phyloP scores from a whole-genome alignment of 2,797 vertebrate genomes.

The Silurus aristotelis region DNA sequence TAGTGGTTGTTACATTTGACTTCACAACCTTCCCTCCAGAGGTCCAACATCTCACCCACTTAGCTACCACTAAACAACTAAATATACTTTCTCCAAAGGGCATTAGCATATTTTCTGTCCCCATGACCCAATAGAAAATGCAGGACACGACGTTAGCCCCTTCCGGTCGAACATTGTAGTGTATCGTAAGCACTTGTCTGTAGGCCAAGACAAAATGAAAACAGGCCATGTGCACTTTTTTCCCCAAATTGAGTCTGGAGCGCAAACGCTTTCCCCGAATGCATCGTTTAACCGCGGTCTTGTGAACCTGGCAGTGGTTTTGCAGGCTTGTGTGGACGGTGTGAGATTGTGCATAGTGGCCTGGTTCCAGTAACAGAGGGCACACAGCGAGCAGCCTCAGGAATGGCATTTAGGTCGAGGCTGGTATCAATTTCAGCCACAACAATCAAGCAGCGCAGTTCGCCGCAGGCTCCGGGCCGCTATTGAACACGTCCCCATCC shows the following conservation, averaged over 20 bases:
- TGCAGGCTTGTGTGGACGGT: conserved; percentile 12
- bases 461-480: conserved; percentile 31
- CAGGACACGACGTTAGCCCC: too few relatives aligned
- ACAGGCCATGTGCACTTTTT: not conserved
- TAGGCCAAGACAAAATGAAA: not conserved
- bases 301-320: conserved; percentile 32
- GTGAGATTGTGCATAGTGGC: conserved; percentile 48
- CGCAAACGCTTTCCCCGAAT: not conserved
- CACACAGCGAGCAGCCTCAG: conserved; percentile 48
- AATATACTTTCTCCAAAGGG: too few relatives aligned
- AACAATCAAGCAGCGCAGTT: conserved; percentile 61
- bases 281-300: not conserved
- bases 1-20: too few relatives aligned
- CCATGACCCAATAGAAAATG: too few relatives aligned
- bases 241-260: not conserved
- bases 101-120: not conserved
- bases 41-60: too few relatives aligned
- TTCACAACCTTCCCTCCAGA: too few relatives aligned
- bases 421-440: conserved; percentile 56
- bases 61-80: too few relatives aligned
- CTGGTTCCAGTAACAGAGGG: conserved; percentile 48
- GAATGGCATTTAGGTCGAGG: conserved; percentile 59
- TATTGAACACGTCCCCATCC: conserved; percentile 31
- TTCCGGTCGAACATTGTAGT: not conserved
- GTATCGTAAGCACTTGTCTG: not conserved